A percentile compares a stretch with the other conserved stretches of the same genome.
These are phyloP conservation scores for Cremastobaeus sp. DNA, from an alignment of 2,888 invertebrate genomes.

Conservation along the genomic window DNA sequence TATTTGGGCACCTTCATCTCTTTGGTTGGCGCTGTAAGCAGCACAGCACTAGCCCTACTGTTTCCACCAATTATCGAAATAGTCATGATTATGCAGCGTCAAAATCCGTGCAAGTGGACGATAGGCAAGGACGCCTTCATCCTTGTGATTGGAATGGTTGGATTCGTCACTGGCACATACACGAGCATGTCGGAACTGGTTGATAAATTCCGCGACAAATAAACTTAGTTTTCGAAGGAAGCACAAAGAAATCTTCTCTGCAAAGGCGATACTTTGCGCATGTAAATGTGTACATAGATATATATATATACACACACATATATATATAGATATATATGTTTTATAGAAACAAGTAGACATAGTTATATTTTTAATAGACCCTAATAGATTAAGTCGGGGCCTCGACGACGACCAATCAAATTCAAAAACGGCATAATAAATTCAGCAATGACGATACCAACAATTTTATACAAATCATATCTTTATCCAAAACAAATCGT, in stretches of 20 bases:
- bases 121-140: slow-evolving; percentile 82
- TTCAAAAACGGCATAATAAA: neutral
- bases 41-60: slow-evolving; percentile 90
- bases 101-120: slow-evolving; percentile 78
- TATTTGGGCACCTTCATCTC: slow-evolving; percentile 92
- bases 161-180: slow-evolving; percentile 87
- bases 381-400: slow-evolving; percentile 17
- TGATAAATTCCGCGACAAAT: slow-evolving; percentile 76
- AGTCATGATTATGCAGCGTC: slow-evolving; percentile 83
- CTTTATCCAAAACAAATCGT: too few species aligned
- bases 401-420: slow-evolving; percentile 12
- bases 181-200: slow-evolving; percentile 84
- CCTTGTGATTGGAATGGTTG: slow-evolving; percentile 83
- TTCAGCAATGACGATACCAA: neutral
- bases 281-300: slow-evolving; percentile 51
- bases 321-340: slow-evolving; percentile 7
- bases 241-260: slow-evolving; percentile 1
- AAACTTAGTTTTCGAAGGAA: neutral
- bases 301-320: slow-evolving; percentile 37
- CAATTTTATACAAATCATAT: too few species aligned
- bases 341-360: neutral
- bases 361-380: slow-evolving; percentile 37
- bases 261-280: slow-evolving; percentile 24
- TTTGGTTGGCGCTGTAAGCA: slow-evolving; percentile 93
- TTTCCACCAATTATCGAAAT: slow-evolving; percentile 93